Evolutionary conservation across 1,140 invertebrate species (phyloP), one percentile per base, ranked within the genome.

Genomic region (Pollicipes pollicipes): DNA sequence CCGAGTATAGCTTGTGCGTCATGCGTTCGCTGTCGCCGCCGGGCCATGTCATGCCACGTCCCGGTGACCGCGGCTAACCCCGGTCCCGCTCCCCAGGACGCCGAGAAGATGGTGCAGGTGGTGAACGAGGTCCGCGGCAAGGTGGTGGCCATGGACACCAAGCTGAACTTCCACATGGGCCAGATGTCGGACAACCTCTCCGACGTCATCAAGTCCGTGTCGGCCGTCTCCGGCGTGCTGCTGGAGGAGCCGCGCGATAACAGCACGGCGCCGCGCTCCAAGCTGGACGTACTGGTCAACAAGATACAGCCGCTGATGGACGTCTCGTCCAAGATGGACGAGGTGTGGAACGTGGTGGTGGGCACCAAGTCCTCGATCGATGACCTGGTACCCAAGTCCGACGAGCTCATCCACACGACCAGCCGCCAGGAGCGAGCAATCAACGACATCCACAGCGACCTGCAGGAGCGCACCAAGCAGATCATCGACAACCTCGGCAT

Each of bases 401-500:
- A 92, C 75, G 88, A 90, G 73, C 81, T 93, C 1, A 79, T 93
- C 0, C 90, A 88, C 3, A 90, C 93, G 78, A 92, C 89, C 0
- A 89, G 91, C 76, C 80, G 90, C 28, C 90, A 93, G 76, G 90
- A 93, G 77, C 82, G 90, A 26, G 90, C 90, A 17, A 92, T 93
- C 74, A 89, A 85, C 64, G 89, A 91, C 79, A 91, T 93, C 70
- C 90, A 92, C 77, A 87, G 87, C 31, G 91, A 93, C 78, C 79
- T 93, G 13, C 83, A 87, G 71, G 79, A 85, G 0, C 91, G 91
- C 79, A 88, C 90, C 0, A 91, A 92, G 77, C 86, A 90, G 73
- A 93, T 93, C 68, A 92, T 93, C 29, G 88, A 89, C 72, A 93
- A 93, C 77, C 81, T 93, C 70, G 88, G 89, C 76, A 88, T 89